phyloP scores from a whole-genome alignment of 1,140 invertebrate genomes.

The Mamestra configurata region DNA sequence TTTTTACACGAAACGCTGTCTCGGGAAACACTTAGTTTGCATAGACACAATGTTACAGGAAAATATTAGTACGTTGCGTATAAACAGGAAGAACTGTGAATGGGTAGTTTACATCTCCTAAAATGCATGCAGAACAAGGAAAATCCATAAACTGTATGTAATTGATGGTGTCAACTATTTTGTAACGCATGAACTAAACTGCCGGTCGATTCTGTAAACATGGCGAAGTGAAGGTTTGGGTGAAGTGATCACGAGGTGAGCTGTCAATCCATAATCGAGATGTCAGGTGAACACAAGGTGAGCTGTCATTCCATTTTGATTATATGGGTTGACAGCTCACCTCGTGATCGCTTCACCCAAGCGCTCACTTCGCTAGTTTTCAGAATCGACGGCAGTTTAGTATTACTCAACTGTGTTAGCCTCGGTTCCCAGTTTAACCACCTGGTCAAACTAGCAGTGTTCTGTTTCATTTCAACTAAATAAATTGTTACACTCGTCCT shows the following conservation, averaged over 20 bases:
- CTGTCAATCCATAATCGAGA: too few species aligned
- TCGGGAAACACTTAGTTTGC: neutral
- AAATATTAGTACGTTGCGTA: neutral
- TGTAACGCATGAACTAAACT: neutral
- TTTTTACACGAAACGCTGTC: neutral
- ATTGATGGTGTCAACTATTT: neutral
- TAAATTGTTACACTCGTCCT: neutral
- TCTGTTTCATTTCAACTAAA: constrained; percentile 1
- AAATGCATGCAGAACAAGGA: neutral
- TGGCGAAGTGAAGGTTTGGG: too few species aligned
- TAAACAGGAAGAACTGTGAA: neutral
- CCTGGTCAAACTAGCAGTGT: neutral
- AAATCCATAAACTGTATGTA: constrained; percentile 2
- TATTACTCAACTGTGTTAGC: neutral
- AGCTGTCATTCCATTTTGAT: too few species aligned
- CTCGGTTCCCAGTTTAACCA: neutral
- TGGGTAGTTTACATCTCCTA: neutral
- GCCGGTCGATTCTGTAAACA: too few species aligned
- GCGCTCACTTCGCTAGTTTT: too few species aligned
- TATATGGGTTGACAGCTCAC: too few species aligned
- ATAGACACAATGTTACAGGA: neutral
- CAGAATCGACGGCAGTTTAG: too few species aligned
- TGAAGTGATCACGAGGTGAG: too few species aligned
- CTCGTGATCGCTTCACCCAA: too few species aligned
- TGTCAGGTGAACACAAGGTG: too few species aligned